Conservation (phyloP, 2,113 vertebrate genomes). For the Cololabis saira region DNA sequence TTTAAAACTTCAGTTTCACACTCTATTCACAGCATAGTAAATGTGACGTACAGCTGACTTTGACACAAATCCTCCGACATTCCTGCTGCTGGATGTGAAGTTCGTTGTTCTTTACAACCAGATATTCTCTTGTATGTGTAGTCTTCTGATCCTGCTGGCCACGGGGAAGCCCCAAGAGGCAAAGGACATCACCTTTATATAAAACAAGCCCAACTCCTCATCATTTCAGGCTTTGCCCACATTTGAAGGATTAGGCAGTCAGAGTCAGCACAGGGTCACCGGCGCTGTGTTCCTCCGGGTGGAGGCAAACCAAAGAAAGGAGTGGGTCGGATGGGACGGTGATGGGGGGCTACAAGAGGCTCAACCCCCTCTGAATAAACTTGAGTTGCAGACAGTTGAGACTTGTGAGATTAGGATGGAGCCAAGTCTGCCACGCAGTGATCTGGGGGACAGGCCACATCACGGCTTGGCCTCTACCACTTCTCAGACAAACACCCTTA, state of each 20-base stretch:
- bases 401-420: conserved; percentile 78
- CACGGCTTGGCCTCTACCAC: conserved; percentile 31
- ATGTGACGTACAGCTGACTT: conserved; percentile 14
- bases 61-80: conserved; percentile 36
- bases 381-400: conserved; percentile 73
- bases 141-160: conserved; percentile 46
- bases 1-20: no score
- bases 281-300: conserved; percentile 49
- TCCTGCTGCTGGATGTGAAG: conserved; percentile 30
- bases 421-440: conserved; percentile 66
- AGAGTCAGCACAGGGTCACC: conserved; percentile 72
- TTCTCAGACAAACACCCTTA: conserved; percentile 43
- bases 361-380: conserved; percentile 72
- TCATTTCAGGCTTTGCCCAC: conserved; percentile 75
- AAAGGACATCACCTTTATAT: conserved; percentile 65
- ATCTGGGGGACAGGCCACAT: conserved; percentile 54
- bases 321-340: conserved; percentile 37
- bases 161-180: conserved; percentile 45
- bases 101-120: conserved; percentile 38
- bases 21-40: no score
- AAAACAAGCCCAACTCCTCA: conserved; percentile 60
- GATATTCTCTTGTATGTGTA: conserved; percentile 41
- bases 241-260: conserved; percentile 70
- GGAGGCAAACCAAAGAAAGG: conserved; percentile 50
- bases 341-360: conserved; percentile 49